Percentiles rank a stretch among this genome's conserved stretches.
phyloP scores from a whole-genome alignment of 2,113 vertebrate genomes.

The Cyanoderma ruficeps region DNA sequence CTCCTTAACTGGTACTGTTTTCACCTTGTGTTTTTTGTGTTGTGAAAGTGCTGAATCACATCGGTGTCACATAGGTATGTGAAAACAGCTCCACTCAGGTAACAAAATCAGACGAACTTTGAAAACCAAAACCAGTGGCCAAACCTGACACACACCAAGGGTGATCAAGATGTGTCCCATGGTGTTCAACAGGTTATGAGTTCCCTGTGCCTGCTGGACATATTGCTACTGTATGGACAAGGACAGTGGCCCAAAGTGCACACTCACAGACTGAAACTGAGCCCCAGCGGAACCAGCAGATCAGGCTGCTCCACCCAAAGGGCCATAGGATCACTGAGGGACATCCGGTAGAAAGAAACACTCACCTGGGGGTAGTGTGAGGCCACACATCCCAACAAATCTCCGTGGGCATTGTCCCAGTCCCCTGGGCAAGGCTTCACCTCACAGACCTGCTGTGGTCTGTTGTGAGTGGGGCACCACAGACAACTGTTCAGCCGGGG shows the following conservation, averaged over 20 bases:
- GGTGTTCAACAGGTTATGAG: not conserved
- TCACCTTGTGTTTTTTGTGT: not conserved
- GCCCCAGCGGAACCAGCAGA: not conserved
- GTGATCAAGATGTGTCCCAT: too few species aligned
- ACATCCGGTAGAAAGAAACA: not conserved
- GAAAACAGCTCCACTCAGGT: not conserved
- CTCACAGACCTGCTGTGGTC: not conserved
- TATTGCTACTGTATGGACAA: too few species aligned
- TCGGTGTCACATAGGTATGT: not conserved
- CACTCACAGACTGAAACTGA: too few species aligned
- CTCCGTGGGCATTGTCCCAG: rapidly evolving
- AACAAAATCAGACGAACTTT: not conserved
- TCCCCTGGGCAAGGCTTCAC: not conserved
- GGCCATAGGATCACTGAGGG: not conserved
- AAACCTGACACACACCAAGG: not conserved
- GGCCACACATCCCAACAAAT: not conserved
- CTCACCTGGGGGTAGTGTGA: not conserved
- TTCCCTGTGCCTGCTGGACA: not conserved
- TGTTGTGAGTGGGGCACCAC: not conserved
- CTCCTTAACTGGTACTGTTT: not conserved
- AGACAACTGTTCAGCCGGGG: rapidly evolving
- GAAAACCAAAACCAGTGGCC: not conserved
- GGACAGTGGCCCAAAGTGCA: not conserved
- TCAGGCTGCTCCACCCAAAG: rapidly evolving
- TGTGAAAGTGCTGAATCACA: not conserved